These are phyloP conservation scores for Hylaeus anthracinus DNA, from an alignment of 1,140 invertebrate genomes.

Conservation along the genomic window DNA sequence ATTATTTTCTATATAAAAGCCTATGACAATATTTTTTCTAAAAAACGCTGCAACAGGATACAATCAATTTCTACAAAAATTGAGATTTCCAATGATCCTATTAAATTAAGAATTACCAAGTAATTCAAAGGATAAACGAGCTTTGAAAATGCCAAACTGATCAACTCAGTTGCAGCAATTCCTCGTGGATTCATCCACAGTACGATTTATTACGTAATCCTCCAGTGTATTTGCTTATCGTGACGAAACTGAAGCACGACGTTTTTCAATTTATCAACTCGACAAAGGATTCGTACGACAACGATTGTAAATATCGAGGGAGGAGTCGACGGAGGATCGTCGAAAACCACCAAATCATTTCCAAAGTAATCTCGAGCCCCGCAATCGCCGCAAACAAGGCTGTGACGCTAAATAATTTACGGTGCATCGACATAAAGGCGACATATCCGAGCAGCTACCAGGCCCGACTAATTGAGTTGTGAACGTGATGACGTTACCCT, in stretches of 20 bases:
- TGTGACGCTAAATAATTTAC: slow-evolving; percentile 19
- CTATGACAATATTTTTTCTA: no score
- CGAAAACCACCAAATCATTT: slow-evolving; percentile 26
- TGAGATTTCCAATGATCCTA: no score
- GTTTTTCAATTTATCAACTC: slow-evolving; percentile 40
- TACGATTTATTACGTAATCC: slow-evolving; percentile 47
- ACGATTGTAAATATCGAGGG: slow-evolving; percentile 48
- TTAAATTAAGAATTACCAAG: no score
- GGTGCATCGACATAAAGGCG: background rate
- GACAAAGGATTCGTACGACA: slow-evolving; percentile 5
- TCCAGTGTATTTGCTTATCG: slow-evolving; percentile 29
- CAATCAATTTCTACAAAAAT: no score
- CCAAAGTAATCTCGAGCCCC: slow-evolving; percentile 31
- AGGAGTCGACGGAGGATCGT: background rate
- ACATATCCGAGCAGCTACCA: no score
- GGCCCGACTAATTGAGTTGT: no score
- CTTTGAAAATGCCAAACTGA: no score
- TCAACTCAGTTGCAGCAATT: background rate
- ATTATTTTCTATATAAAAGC: no score
- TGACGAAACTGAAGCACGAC: slow-evolving; percentile 19
- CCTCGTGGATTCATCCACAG: slow-evolving; percentile 26
- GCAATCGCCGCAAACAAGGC: background rate
- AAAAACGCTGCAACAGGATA: no score
- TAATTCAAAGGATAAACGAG: no score
- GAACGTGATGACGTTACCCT: no score